A percentile compares a stretch with the other conserved stretches of the same genome.
phyloP scores from a whole-genome alignment of 2,888 invertebrate species.

The Epirrita christyi region DNA sequence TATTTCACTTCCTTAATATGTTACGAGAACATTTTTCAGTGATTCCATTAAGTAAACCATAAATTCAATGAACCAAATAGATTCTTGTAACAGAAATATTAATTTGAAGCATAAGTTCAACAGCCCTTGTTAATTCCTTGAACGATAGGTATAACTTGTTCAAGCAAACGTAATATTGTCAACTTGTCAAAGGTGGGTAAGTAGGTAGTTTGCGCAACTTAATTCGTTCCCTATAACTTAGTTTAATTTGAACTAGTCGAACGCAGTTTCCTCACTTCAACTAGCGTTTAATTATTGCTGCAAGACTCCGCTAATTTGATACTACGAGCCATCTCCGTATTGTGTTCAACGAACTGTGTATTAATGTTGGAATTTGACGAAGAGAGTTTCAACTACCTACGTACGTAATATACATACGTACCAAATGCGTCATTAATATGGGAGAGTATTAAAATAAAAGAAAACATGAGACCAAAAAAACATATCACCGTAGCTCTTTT shows the following conservation, averaged over 20 bases:
- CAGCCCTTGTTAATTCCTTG: constrained; percentile 1
- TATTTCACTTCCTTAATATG: too few relatives aligned
- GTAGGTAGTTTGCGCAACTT: constrained; percentile 58
- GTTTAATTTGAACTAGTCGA: constrained; percentile 73
- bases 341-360: constrained; percentile 54
- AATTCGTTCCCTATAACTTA: constrained; percentile 68
- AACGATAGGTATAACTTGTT: constrained; percentile 15
- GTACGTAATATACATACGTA: too few relatives aligned
- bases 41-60: too few relatives aligned
- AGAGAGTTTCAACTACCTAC: background rate
- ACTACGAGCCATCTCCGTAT: constrained; percentile 62
- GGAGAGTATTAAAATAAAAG: too few relatives aligned
- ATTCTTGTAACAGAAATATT: too few relatives aligned
- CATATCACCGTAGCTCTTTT: background rate
- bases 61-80: too few relatives aligned
- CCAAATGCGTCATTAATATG: too few relatives aligned
- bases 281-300: constrained; percentile 69
- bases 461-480: too few relatives aligned
- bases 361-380: constrained; percentile 45
- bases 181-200: constrained; percentile 48
- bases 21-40: too few relatives aligned
- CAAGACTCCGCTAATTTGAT: constrained; percentile 73
- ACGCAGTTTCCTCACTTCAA: constrained; percentile 57
- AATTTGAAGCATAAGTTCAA: background rate
- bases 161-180: constrained; percentile 33